These are phyloP conservation scores for Ceyx melanurus DNA, from an alignment of 2,113 vertebrate species.

Conservation along the genomic window DNA sequence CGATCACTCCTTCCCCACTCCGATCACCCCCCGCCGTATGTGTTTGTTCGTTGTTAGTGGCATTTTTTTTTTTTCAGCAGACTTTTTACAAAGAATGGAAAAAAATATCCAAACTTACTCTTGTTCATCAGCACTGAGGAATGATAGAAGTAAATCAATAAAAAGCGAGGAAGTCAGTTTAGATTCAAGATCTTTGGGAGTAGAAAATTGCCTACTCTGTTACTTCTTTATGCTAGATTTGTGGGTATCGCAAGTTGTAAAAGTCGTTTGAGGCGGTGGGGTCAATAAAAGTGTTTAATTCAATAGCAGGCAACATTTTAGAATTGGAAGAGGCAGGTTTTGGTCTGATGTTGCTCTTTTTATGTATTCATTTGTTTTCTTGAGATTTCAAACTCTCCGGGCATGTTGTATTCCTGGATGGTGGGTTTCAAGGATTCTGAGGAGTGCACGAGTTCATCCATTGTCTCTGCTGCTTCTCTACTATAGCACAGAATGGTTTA, in stretches of 20 bases:
- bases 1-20: too few species aligned
- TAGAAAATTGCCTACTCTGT: slow-evolving; percentile 46
- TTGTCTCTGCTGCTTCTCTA: not conserved
- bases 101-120: not conserved
- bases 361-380: not conserved
- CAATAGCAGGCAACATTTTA: slow-evolving; percentile 16
- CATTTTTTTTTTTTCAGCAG: not conserved
- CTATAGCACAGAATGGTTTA: accelerated
- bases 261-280: not conserved
- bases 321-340: not conserved
- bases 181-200: not conserved
- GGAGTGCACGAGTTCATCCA: not conserved
- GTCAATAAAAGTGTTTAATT: slow-evolving; percentile 65
- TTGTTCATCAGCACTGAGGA: not conserved
- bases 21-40: too few species aligned
- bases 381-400: not conserved
- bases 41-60: not conserved
- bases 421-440: not conserved
- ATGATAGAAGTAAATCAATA: slow-evolving; percentile 21
- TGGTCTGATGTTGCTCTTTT: not conserved
- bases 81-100: not conserved
- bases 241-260: slow-evolving; percentile 34
- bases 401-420: accelerated
- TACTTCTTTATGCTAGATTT: slow-evolving; percentile 5
- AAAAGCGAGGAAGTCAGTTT: not conserved